Evolutionary conservation across 92 coral and sea anemone species (phyloP).

Genomic region (Virgularia gustaviana): DNA sequence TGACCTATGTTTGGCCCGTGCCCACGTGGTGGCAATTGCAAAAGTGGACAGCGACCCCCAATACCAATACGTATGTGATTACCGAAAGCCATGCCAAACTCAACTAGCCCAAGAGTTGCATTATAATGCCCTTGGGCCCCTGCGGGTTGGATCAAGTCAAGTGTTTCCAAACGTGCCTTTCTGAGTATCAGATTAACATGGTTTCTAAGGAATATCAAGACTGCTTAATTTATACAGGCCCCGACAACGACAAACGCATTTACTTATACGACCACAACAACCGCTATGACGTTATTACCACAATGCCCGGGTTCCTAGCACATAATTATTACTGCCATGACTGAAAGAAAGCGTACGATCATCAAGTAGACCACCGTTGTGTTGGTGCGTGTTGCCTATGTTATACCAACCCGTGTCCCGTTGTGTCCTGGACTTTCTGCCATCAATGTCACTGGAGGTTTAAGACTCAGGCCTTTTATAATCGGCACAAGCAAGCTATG

Average conservation of each 20-base stretch:
- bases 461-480: slow-evolving; percentile 12
- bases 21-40: slow-evolving; percentile 28
- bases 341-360: not conserved
- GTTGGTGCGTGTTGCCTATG: not conserved
- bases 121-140: not conserved
- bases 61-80: not conserved
- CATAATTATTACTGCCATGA: slow-evolving; percentile 32
- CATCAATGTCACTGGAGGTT: slow-evolving; percentile 12
- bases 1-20: slow-evolving; percentile 26
- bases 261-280: slow-evolving; percentile 29
- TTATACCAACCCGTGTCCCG: not conserved
- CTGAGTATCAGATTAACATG: slow-evolving; percentile 3
- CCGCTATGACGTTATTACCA: slow-evolving; percentile 53
- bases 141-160: not conserved
- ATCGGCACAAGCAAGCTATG: slow-evolving; percentile 1
- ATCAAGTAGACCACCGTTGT: slow-evolving; percentile 9
- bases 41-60: slow-evolving; percentile 17
- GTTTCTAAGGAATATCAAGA: slow-evolving; percentile 37
- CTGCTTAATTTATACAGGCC: slow-evolving; percentile 53
- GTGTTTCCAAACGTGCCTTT: not conserved
- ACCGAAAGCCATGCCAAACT: not conserved
- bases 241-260: not conserved
- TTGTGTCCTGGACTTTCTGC: not conserved
- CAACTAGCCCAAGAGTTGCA: slow-evolving; percentile 2
- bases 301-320: slow-evolving; percentile 35